These are phyloP conservation scores for Macaria notata DNA, from an alignment of 2,888 invertebrate genomes.

Conservation along the genomic window DNA sequence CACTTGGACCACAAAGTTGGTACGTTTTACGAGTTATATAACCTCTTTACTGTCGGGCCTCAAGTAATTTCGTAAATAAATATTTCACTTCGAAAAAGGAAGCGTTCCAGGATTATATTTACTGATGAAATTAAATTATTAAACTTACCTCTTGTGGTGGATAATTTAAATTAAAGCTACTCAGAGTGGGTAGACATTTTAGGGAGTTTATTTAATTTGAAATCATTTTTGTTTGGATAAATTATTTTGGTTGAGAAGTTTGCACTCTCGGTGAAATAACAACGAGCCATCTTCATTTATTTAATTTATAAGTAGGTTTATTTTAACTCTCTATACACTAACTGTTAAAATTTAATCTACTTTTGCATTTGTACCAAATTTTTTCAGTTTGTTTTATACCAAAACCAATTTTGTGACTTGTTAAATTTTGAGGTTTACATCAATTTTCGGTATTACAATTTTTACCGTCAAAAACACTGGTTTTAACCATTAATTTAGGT, in stretches of 20 bases:
- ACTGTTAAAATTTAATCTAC: too few relatives aligned
- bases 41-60: slow-evolving; percentile 23
- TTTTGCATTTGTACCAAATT: too few relatives aligned
- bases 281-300: too few relatives aligned
- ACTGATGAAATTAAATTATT: slow-evolving; percentile 13
- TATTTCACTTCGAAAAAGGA: slow-evolving; percentile 23
- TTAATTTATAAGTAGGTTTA: too few relatives aligned
- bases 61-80: slow-evolving; percentile 31
- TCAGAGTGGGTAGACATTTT: neutral
- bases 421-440: too few relatives aligned
- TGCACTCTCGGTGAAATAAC: too few relatives aligned
- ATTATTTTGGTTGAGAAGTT: neutral
- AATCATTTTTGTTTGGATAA: neutral
- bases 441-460: too few relatives aligned
- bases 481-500: too few relatives aligned
- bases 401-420: too few relatives aligned
- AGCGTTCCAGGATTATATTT: slow-evolving; percentile 16
- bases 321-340: too few relatives aligned
- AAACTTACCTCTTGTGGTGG: slow-evolving; percentile 10
- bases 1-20: slow-evolving; percentile 19
- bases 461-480: too few relatives aligned
- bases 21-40: slow-evolving; percentile 25
- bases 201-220: neutral
- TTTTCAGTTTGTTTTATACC: too few relatives aligned
- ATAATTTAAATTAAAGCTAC: slow-evolving; percentile 14